Conservation (phyloP, 2,888 invertebrate genomes). For the Archips xylosteana region DNA sequence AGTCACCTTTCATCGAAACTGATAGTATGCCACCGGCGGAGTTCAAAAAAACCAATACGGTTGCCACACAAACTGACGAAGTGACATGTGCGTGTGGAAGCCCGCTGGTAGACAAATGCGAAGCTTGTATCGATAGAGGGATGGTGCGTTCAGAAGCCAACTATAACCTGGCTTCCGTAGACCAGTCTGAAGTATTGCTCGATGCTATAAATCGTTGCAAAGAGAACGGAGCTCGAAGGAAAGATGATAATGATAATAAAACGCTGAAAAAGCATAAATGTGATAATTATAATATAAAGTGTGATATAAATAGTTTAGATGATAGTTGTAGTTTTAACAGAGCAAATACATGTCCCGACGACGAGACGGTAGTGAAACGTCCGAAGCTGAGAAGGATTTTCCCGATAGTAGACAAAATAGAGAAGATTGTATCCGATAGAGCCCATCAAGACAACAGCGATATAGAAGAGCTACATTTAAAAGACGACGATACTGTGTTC, state of each 20-base stretch:
- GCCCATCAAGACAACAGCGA: slow-evolving; percentile 57
- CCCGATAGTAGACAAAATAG: slow-evolving; percentile 71
- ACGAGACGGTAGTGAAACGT: slow-evolving; percentile 66
- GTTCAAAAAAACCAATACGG: slow-evolving; percentile 68
- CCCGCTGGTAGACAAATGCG: slow-evolving; percentile 61
- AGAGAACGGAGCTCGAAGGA: slow-evolving; percentile 62
- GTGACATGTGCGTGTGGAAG: slow-evolving; percentile 70
- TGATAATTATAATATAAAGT: slow-evolving; percentile 74
- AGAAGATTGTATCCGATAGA: slow-evolving; percentile 71
- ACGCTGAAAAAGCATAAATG: slow-evolving; percentile 79
- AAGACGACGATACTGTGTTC: slow-evolving; percentile 75
- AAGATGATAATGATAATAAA: slow-evolving; percentile 59
- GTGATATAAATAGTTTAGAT: slow-evolving; percentile 68
- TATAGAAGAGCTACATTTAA: slow-evolving; percentile 69
- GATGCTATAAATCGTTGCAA: slow-evolving; percentile 83
- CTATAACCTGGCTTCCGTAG: slow-evolving; percentile 69
- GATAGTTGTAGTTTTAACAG: slow-evolving; percentile 47
- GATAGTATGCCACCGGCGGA: slow-evolving; percentile 63
- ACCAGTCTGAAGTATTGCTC: slow-evolving; percentile 82
- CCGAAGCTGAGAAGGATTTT: slow-evolving; percentile 73
- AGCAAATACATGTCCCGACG: slow-evolving; percentile 49
- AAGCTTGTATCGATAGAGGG: slow-evolving; percentile 56
- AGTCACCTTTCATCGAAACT: slow-evolving; percentile 71
- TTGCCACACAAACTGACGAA: slow-evolving; percentile 78
- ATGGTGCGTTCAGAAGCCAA: slow-evolving; percentile 77